A percentile compares a stretch with the other conserved stretches of the same genome.
phyloP scores from a whole-genome alignment of 1,140 invertebrate species.

The Marisa cornuarietis region DNA sequence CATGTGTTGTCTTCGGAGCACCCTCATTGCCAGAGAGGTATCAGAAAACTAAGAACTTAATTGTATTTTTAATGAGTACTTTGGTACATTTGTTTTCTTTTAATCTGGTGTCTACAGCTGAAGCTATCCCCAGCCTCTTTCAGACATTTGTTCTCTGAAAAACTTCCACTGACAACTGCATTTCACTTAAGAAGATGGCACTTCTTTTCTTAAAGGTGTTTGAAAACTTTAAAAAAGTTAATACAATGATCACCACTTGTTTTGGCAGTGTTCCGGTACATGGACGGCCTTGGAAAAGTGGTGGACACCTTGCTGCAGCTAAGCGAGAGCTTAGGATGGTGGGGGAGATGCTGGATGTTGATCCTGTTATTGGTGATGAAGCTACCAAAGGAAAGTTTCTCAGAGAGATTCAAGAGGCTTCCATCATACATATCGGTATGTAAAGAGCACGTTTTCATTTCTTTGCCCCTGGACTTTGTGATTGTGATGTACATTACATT shows the following conservation, averaged over 20 bases:
- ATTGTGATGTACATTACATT: no score
- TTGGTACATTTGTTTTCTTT: no score
- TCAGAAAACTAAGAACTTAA: background rate
- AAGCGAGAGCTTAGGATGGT: slow-evolving; percentile 48
- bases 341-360: slow-evolving; percentile 45
- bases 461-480: no score
- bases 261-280: slow-evolving; percentile 47
- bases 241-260: slow-evolving; percentile 3
- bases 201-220: background rate
- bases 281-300: slow-evolving; percentile 51
- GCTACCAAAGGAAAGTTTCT: slow-evolving; percentile 57
- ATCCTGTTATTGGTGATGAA: slow-evolving; percentile 38
- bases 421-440: slow-evolving; percentile 59
- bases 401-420: slow-evolving; percentile 43
- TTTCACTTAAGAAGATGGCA: no score
- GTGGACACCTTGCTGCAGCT: slow-evolving; percentile 37
- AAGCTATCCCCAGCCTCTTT: no score
- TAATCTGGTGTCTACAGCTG: no score
- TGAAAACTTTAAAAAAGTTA: background rate
- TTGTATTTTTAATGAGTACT: no score
- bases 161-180: no score
- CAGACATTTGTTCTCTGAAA: no score
- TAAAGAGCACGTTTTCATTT: background rate
- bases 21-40: slow-evolving; percentile 28
- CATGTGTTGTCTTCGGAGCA: slow-evolving; percentile 49